Evolutionary conservation across 2,888 invertebrate genomes (phyloP), one percentile per base, ranked within the genome.

Genomic region (Parelbella ahira): DNA sequence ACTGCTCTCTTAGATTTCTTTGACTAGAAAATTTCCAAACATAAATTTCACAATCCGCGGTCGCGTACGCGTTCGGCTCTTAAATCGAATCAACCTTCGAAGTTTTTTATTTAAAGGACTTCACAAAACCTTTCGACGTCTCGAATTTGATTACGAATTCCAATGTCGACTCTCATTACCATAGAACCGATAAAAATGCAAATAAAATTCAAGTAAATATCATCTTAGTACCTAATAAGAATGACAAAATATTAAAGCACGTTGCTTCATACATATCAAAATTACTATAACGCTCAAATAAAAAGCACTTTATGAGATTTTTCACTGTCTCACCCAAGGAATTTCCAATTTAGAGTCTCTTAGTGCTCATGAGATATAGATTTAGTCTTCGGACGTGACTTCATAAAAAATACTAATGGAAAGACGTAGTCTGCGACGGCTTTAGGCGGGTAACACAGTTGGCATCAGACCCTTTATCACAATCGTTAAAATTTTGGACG

Each of bases 341-440:
- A 41, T 41, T 33, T 41, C 32, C 27, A 25, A 27, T 41, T 41
- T 32, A 12, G 39, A 23, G 8, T 10, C 8, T 21, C 18, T 18
- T 37, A 27, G 18, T 27, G 19, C 18, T 25, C 13, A 19, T 10
- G n/a, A n/a, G 10, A 36, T 36, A 19, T 37, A 12, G 25, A 37
- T 19, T 33, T 36, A 24, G 24, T 23, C 3, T 18, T n/a, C n/a
- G 30, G 24, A 38, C 38, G 30, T 38, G 38, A 24, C 15, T 36
- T 8, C 34, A 38, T 21, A 24, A 32, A 46, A 48, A 44, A n/a
- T 48, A 45, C 44, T 42, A 44, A 45, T 47, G 33, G 33, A 19
- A 13, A 8, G 21, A 7, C n/a, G n/a, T n/a, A n/a, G n/a, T n/a
- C n/a, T n/a, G n/a, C n/a, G n/a, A n/a, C n/a, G n/a, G n/a, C n/a